phyloP scores from a whole-genome alignment of 2,113 vertebrate genomes.

The Apteryx owenii region DNA sequence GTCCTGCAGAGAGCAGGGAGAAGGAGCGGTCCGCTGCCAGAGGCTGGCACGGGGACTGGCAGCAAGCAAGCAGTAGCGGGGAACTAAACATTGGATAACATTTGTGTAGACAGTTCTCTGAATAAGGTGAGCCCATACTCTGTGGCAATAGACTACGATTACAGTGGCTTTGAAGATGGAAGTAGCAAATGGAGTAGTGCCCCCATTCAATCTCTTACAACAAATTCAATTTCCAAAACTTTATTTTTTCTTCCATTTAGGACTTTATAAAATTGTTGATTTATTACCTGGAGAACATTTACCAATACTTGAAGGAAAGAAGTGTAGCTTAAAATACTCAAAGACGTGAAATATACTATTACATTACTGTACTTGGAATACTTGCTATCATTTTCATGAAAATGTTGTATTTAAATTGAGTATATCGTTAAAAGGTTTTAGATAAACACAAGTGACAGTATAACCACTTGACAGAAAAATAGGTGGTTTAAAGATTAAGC shows the following conservation, averaged over 20 bases:
- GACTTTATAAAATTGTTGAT: neutral
- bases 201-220: neutral
- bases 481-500: neutral
- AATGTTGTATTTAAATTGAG: neutral
- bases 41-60: neutral
- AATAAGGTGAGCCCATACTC: neutral
- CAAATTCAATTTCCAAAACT: neutral
- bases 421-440: neutral
- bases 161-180: neutral
- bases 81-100: neutral
- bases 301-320: neutral
- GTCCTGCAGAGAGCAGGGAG: neutral
- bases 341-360: neutral
- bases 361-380: neutral
- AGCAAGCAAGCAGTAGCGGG: neutral
- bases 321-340: neutral
- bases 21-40: neutral
- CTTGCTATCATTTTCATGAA: neutral
- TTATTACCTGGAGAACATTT: neutral
- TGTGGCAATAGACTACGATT: neutral
- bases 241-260: neutral
- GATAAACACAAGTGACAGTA: neutral
- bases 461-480: neutral
- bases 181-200: neutral
- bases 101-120: neutral